Percentiles rank a stretch among this genome's conserved stretches.
Evolutionary conservation across 2,888 invertebrate species (phyloP).

Genomic region (Athripsodes cinereus): DNA sequence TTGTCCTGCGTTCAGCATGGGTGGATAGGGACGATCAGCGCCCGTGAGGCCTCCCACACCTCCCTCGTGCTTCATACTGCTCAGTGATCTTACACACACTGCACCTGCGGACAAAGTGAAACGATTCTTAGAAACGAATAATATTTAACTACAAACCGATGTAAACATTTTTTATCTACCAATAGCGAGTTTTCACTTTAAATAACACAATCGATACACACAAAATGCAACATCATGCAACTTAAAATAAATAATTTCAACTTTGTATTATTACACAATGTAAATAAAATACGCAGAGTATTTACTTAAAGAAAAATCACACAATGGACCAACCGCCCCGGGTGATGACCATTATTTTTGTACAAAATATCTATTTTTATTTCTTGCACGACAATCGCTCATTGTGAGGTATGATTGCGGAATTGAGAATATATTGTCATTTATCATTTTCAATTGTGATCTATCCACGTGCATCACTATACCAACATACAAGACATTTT

Average conservation of each 20-base stretch:
- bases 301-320: not conserved
- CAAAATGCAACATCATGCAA: not conserved
- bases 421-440: conserved; percentile 25
- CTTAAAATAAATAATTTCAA: too few relatives aligned
- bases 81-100: conserved; percentile 44
- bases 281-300: too few relatives aligned
- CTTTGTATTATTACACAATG: not conserved
- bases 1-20: conserved; percentile 48
- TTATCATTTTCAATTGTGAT: conserved; percentile 17
- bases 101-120: conserved; percentile 37
- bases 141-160: not conserved
- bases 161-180: too few relatives aligned
- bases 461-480: conserved; percentile 11
- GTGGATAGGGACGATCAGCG: conserved; percentile 50
- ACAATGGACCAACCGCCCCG: conserved; percentile 8
- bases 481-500: not conserved
- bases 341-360: conserved; percentile 12
- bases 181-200: not conserved
- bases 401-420: conserved; percentile 21
- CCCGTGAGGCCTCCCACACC: conserved; percentile 45
- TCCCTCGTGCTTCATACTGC: conserved; percentile 46
- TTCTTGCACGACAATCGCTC: not conserved
- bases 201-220: not conserved
- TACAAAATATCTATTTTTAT: conserved; percentile 6
- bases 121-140: not conserved